Evolutionary conservation across 1,140 invertebrate species (phyloP).

Genomic region (Musca vetustissima): DNA sequence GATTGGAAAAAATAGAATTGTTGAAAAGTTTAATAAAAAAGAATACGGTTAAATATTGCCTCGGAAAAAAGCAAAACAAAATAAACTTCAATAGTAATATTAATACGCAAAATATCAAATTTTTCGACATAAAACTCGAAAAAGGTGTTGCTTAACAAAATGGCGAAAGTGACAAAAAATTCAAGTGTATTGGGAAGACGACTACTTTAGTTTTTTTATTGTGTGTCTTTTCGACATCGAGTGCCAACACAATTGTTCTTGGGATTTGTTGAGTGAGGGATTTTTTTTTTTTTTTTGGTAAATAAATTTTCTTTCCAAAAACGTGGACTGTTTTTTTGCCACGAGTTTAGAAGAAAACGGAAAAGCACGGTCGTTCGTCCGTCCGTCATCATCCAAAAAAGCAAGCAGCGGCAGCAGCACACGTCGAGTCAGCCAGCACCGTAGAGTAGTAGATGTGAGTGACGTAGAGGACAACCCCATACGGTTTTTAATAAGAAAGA

Average conservation of each 20-base stretch:
- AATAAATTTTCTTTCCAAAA: not conserved
- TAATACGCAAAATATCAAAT: not conserved
- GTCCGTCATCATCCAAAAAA: not conserved
- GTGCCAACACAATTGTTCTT: too few species aligned
- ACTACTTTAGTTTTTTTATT: not conserved
- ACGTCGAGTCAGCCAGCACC: not conserved
- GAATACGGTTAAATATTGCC: not conserved
- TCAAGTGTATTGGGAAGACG: conserved; percentile 16
- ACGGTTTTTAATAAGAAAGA: not conserved
- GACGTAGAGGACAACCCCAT: conserved; percentile 21
- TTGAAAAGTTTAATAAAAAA: conserved; percentile 16
- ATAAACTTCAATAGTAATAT: not conserved
- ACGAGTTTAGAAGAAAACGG: conserved; percentile 8
- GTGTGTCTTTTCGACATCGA: too few species aligned
- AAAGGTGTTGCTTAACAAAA: conserved; percentile 24
- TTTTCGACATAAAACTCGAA: conserved; percentile 4
- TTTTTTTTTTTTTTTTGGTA: too few species aligned
- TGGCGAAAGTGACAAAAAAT: conserved; percentile 17
- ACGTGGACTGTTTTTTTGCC: not conserved
- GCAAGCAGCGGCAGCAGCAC: not conserved
- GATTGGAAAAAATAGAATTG: not conserved
- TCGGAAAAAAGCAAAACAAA: not conserved
- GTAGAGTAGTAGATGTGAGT: conserved; percentile 4
- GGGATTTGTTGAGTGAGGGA: too few species aligned
- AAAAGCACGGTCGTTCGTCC: too few species aligned